Conservation (phyloP, 30 jellyfish, hydroid and myxozoan species). For the Turritopsis dohrnii region DNA sequence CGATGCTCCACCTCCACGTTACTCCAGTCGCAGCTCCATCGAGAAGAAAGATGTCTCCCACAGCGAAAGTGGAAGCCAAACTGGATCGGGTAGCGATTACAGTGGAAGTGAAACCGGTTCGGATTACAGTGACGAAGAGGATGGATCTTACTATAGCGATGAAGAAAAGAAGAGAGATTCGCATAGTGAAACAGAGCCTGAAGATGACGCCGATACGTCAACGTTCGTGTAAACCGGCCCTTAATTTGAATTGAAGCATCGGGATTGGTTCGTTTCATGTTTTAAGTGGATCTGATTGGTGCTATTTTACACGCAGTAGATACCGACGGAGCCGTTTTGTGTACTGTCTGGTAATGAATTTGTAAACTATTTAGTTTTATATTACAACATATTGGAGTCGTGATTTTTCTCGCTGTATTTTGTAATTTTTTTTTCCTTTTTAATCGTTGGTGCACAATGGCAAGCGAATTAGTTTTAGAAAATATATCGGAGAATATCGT, state of each 20-base stretch:
- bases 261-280: not conserved
- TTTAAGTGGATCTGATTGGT: not conserved
- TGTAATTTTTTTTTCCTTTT: not conserved
- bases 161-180: slow-evolving; percentile 56
- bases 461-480: not conserved
- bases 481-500: not conserved
- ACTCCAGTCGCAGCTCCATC: slow-evolving; percentile 31
- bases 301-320: too few species aligned
- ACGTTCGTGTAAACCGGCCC: slow-evolving; percentile 54
- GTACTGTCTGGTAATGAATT: not conserved
- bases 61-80: slow-evolving; percentile 21
- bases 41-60: slow-evolving; percentile 15
- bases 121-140: slow-evolving; percentile 21
- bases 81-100: slow-evolving; percentile 34
- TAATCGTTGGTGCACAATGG: not conserved
- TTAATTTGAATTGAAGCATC: not conserved
- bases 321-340: too few species aligned
- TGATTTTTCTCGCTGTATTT: not conserved
- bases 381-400: not conserved
- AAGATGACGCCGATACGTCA: slow-evolving; percentile 61
- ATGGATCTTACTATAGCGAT: slow-evolving; percentile 35
- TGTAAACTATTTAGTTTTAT: too few species aligned
- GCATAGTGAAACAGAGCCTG: slow-evolving; percentile 64
- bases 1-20: slow-evolving; percentile 45
- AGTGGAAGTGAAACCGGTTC: slow-evolving; percentile 19